Evolutionary conservation across 2,797 vertebrate genomes (phyloP).

Genomic region (Lacerta viridis): DNA sequence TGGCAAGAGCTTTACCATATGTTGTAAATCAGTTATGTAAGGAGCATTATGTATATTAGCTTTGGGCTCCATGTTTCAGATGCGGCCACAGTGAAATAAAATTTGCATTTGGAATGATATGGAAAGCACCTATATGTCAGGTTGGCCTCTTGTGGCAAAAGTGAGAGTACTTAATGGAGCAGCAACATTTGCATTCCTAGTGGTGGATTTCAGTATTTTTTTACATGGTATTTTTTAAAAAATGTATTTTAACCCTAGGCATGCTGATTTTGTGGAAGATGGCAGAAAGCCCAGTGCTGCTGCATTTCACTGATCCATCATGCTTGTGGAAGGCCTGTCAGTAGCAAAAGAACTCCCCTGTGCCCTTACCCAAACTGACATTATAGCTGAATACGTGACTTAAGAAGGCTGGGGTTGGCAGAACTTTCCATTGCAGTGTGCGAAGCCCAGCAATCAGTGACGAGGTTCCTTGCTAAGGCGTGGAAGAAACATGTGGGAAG

Average conservation of each 20-base stretch:
- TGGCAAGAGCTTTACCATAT: conserved; percentile 17
- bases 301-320: not conserved
- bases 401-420: not conserved
- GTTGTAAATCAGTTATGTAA: conserved; percentile 32
- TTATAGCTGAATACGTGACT: not conserved
- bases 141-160: not conserved
- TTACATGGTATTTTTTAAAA: not conserved
- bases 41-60: conserved; percentile 30
- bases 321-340: not conserved
- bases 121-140: not conserved
- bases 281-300: not conserved
- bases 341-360: not conserved
- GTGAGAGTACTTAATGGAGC: not conserved
- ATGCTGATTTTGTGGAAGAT: not conserved
- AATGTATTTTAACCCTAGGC: not conserved
- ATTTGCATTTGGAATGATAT: not conserved
- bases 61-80: conserved; percentile 17
- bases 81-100: not conserved
- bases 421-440: not conserved
- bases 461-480: too few relatives aligned
- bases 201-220: not conserved
- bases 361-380: too few relatives aligned
- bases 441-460: not conserved
- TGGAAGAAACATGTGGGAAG: too few relatives aligned
- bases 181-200: not conserved